phyloP scores from a whole-genome alignment of 1,140 invertebrate species.

The Drusus annulatus region DNA sequence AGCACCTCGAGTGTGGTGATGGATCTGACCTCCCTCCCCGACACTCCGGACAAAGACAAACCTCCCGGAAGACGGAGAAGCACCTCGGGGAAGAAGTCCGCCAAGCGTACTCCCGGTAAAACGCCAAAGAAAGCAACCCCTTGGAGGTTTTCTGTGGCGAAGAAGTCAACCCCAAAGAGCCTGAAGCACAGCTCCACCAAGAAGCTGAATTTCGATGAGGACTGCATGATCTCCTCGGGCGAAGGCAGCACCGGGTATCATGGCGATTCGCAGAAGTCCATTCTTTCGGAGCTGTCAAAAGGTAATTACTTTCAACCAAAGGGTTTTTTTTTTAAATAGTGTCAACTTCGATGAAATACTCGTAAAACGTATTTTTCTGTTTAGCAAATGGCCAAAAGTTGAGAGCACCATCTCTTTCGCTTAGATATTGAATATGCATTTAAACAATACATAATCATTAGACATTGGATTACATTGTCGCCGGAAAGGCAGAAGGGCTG shows the following conservation, averaged over 20 bases:
- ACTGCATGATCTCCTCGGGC: not conserved
- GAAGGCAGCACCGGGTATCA: too few relatives aligned
- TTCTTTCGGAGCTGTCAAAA: not conserved
- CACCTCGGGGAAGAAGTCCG: slow-evolving; percentile 5
- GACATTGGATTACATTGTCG: too few relatives aligned
- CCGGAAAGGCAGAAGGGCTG: too few relatives aligned
- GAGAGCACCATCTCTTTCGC: too few relatives aligned
- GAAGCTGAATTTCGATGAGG: slow-evolving; percentile 10
- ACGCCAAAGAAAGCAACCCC: not conserved
- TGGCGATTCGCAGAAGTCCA: not conserved
- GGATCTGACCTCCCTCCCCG: slow-evolving; percentile 34
- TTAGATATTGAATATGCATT: too few relatives aligned
- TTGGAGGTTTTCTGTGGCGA: not conserved
- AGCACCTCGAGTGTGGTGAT: not conserved
- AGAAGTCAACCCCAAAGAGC: not conserved
- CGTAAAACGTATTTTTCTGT: too few relatives aligned
- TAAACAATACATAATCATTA: too few relatives aligned
- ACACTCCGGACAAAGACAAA: slow-evolving; percentile 37
- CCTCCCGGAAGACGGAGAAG: not conserved
- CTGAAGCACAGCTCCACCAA: not conserved
- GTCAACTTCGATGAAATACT: too few relatives aligned
- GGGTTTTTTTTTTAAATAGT: too few relatives aligned
- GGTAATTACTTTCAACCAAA: not conserved
- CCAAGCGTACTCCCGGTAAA: not conserved
- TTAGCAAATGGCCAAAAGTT: too few relatives aligned